These are phyloP conservation scores for Aromia moschata DNA, from an alignment of 2,888 invertebrate species.

Conservation along the genomic window DNA sequence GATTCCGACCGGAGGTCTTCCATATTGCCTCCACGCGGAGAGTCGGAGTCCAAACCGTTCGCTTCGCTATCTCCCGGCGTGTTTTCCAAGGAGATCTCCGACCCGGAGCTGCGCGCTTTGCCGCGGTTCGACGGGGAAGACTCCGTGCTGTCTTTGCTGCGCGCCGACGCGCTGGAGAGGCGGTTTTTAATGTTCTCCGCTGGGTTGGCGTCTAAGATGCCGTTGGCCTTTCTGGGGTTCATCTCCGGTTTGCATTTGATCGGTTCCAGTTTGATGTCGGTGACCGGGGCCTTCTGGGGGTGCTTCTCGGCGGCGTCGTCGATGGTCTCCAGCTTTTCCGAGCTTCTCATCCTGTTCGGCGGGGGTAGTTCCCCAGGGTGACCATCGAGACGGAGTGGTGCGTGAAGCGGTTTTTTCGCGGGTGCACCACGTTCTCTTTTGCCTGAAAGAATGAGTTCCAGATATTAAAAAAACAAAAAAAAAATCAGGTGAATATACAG, in stretches of 20 bases:
- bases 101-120: conserved; percentile 26
- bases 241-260: conserved; percentile 32
- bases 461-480: too few relatives aligned
- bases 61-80: conserved; percentile 13
- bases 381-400: conserved; percentile 45
- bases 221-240: conserved; percentile 57
- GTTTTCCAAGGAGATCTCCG: conserved; percentile 24
- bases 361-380: conserved; percentile 33
- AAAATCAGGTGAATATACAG: too few relatives aligned
- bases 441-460: too few relatives aligned
- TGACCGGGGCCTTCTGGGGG: conserved; percentile 60
- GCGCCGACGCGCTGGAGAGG: conserved; percentile 64
- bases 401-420: conserved; percentile 42
- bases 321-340: conserved; percentile 29
- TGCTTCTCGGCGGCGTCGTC: conserved; percentile 22
- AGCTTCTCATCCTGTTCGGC: conserved; percentile 29
- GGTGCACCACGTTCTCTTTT: conserved; percentile 45
- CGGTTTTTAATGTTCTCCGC: conserved; percentile 69
- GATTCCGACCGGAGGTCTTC: conserved; percentile 20
- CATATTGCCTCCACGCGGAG: neutral
- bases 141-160: conserved; percentile 38
- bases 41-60: neutral
- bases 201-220: conserved; percentile 63
- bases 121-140: conserved; percentile 2
- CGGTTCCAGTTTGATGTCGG: conserved; percentile 57